Base-by-base conservation (phyloP, 2,797 vertebrate species). In the Pogonophryne albipinna region DNA sequence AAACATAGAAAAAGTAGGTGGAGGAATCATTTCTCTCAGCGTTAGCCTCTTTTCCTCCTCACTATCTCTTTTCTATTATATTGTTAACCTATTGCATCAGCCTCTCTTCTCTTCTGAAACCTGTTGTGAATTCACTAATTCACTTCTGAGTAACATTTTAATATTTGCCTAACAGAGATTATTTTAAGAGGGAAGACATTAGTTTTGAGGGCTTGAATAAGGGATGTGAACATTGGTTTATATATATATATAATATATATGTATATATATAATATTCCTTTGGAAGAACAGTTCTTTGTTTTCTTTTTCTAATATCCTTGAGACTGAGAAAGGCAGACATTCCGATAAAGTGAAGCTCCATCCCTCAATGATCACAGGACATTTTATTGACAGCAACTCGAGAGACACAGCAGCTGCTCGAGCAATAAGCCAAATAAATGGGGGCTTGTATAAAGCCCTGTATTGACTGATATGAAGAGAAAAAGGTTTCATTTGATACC, bases 301-400 rank as follows among this genome's bases (percentile, higher is more conserved):
- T 38, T 19, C 53, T 19, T 19, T 78, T 67, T 83, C 79, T 69
- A 64, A 71, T 80, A 74, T 86, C 76, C 42, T 85, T 85, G 73
- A 77, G 56, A 78, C 44, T 15, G 56, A 74, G 67, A 47, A 46
- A 71, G 64, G 82, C 84, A 80, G 82, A 82, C 34, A 80, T 83
- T 83, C 41, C 9, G 42, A 80, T 73, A 71, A 80, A 87, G 70
- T 61, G 57, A 10, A 31, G 53, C 70, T 73, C 42, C 62, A 77
- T 85, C 73, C 65, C 51, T 78, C 82, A 81, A 82, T 89, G 88
- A 91, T 84, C 78, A 80, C 55, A 58, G 69, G 72, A 47, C 61
- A 84, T 87, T 83, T 74, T 88, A 86, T 88, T 78, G 88, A 91
- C 80, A 82, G 69, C 58, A 34, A 70, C 49, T 52, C 74, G 66